Base-by-base conservation (phyloP, 2,888 invertebrate species). In the Mimumesa dahlbomi region DNA sequence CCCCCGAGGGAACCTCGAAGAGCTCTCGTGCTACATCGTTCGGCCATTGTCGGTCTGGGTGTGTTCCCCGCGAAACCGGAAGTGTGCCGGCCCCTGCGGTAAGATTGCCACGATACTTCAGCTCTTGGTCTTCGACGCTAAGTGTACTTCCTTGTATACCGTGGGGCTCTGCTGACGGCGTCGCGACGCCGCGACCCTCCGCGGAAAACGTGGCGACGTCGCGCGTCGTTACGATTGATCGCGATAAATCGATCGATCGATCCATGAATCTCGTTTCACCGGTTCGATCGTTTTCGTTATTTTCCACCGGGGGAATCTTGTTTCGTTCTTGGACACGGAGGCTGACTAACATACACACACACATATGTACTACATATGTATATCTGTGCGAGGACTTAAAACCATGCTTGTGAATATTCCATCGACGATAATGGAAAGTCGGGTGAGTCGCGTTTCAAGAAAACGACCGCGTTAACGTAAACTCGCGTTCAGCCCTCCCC, bases 131-230 rank as follows among this genome's bases (percentile, higher is more conserved):
- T 59, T 72, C 45, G 21, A 14, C 73, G 76, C 75, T 81, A 82
- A 85, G 85, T 86, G 85, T 84, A 77, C 82, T 85, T 82, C 75
- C 83, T 78, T 84, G 85, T 86, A 84, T 79, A 77, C 76, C 82
- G 80, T 61, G 61, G 76, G 83, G 84, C 77, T 70, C 48, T 69
- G 61, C 57, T 56, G 46, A 50, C 38, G 52, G 46, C 65, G 19
- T 46, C 64, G 31, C 45, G 50, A 65, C 66, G 65, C 38, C 49
- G 45, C 40, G n/a, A 22, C 36, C 4, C n/a, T n/a, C n/a, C n/a
- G n/a, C n/a, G n/a, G n/a, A n/a, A n/a, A n/a, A n/a, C n/a, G n/a
- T n/a, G 29, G 29, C n/a, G n/a, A 9, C 34, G 34, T 14, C n/a
- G n/a, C n/a, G n/a, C n/a, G n/a, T n/a, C n/a, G n/a, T n/a, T n/a